A percentile compares a stretch with the other conserved stretches of the same genome.
phyloP scores from a whole-genome alignment of 2,797 vertebrate genomes.

The Chiroxiphia lanceolata region DNA sequence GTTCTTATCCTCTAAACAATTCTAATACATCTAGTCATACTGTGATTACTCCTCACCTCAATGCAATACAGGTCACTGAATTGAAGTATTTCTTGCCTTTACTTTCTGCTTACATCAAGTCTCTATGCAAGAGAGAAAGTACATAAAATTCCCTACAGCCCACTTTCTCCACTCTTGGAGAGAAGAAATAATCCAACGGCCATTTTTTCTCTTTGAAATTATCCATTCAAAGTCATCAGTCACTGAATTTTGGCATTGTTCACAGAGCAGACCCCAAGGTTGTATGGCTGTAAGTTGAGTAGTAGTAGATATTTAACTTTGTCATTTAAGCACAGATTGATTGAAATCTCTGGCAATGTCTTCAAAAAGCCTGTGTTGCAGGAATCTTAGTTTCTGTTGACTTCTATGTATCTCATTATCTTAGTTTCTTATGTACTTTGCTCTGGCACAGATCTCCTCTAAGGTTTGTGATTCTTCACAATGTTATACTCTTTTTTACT shows the following conservation, averaged over 20 bases:
- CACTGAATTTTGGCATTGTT: neutral
- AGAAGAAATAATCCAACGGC: neutral
- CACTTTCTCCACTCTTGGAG: neutral
- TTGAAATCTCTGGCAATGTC: neutral
- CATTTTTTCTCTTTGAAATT: neutral
- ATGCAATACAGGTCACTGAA: neutral
- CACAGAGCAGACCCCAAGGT: neutral
- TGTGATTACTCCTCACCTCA: neutral
- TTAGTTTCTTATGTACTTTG: constrained; percentile 50
- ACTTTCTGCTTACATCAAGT: neutral
- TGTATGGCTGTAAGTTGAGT: neutral
- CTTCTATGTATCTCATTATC: neutral
- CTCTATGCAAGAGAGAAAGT: neutral
- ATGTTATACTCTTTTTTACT: neutral
- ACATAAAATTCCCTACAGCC: neutral
- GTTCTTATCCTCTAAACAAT: neutral
- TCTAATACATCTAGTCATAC: neutral
- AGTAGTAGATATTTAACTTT: constrained; percentile 30
- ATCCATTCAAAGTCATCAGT: neutral
- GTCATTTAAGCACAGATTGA: neutral
- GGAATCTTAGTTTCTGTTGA: constrained; percentile 19
- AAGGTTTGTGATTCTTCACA: neutral
- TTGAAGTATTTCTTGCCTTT: neutral
- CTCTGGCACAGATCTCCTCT: neutral
- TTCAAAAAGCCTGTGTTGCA: neutral